These are phyloP conservation scores for Lepidostoma basale DNA, from an alignment of 1,140 invertebrate genomes.

Conservation along the genomic window DNA sequence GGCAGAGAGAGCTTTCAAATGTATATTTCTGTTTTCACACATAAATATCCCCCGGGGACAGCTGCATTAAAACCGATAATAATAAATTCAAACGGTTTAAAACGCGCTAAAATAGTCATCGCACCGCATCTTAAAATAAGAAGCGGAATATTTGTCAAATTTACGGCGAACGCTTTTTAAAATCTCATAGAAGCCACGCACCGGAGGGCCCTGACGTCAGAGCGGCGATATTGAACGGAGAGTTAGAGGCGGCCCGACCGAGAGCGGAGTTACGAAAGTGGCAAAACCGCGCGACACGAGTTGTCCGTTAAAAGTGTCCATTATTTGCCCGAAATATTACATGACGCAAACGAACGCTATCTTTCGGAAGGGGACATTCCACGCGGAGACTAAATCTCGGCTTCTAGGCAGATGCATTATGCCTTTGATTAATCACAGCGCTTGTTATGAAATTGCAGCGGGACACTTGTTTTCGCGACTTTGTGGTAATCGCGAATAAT, in stretches of 20 bases:
- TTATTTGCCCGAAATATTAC: conserved; percentile 1
- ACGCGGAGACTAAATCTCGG: not conserved
- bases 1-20: not conserved
- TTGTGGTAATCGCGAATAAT: not conserved
- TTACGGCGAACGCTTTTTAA: conserved; percentile 3
- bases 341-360: conserved; percentile 15
- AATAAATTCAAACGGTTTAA: conserved; percentile 9
- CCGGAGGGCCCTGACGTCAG: conserved; percentile 2
- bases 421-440: conserved; percentile 7
- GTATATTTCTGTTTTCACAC: conserved; percentile 11
- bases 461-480: not conserved
- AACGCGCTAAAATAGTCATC: conserved; percentile 17
- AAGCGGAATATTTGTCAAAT: conserved; percentile 17
- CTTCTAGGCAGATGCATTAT: conserved; percentile 8
- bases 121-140: conserved; percentile 11
- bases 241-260: not conserved
- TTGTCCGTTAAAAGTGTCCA: conserved; percentile 19
- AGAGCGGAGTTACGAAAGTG: conserved; percentile 15
- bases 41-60: conserved; percentile 3
- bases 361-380: not conserved
- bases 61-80: conserved; percentile 25
- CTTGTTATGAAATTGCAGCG: conserved; percentile 11
- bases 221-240: conserved; percentile 3
- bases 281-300: not conserved
- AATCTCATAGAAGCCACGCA: not conserved